Evolutionary conservation across 2,797 vertebrate species (phyloP).

Genomic region (Scolopax rusticola): DNA sequence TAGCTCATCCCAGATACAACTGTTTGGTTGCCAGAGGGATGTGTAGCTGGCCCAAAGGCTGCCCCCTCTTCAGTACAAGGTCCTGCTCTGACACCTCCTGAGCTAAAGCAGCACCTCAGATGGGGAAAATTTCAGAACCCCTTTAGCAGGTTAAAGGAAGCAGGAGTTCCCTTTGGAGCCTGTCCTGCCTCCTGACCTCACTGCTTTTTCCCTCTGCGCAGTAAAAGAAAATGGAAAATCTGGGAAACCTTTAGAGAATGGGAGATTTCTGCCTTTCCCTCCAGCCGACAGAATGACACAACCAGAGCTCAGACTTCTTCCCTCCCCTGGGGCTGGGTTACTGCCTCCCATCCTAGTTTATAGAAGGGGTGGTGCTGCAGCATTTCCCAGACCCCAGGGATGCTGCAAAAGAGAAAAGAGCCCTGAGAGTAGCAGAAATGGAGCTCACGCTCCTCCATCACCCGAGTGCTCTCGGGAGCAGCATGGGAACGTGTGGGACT

Average conservation of each 20-base stretch:
- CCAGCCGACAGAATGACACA: rapidly evolving
- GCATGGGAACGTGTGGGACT: rapidly evolving
- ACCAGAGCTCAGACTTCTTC: background rate
- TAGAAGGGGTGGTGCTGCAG: rapidly evolving
- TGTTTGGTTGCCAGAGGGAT: background rate
- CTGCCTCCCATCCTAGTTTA: background rate
- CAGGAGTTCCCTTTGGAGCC: background rate
- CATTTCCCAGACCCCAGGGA: background rate
- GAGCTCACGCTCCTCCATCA: background rate
- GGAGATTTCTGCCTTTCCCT: background rate
- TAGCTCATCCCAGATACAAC: background rate
- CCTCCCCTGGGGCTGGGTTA: background rate
- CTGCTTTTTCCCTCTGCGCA: background rate
- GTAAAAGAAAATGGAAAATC: background rate
- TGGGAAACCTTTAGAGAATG: background rate
- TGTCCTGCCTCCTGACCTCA: background rate
- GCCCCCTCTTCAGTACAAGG: background rate
- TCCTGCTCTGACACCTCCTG: background rate
- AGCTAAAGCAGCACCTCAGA: background rate
- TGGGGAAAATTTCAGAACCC: background rate
- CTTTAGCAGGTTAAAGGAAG: background rate
- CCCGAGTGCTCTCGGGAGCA: background rate
- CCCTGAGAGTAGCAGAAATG: background rate
- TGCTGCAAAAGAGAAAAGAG: background rate
- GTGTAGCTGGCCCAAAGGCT: background rate